Percentiles rank a stretch among this genome's conserved stretches.
Evolutionary conservation across 2,888 invertebrate species (phyloP).

Genomic region (Deilephila elpenor): DNA sequence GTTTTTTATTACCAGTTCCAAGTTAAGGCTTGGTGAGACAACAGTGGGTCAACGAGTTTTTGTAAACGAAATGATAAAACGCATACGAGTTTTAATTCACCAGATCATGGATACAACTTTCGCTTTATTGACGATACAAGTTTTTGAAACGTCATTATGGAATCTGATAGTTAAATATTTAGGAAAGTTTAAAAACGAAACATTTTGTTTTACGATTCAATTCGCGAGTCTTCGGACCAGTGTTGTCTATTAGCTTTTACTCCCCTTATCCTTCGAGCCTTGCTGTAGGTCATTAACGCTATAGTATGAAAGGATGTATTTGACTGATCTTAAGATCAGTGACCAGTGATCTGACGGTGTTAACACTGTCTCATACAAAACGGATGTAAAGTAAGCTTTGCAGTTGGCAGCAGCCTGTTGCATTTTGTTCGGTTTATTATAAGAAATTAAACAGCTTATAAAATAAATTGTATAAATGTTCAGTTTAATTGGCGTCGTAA

Average conservation of each 20-base stretch:
- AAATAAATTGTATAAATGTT: neutral
- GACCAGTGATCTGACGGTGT: too few relatives aligned
- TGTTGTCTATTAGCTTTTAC: neutral
- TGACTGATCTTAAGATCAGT: too few relatives aligned
- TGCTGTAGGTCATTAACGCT: neutral
- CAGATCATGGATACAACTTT: slow-evolving; percentile 27
- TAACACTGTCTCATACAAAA: too few relatives aligned
- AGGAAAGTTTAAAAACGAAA: neutral
- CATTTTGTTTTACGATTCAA: neutral
- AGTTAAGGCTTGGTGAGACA: slow-evolving; percentile 32
- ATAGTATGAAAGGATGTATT: too few relatives aligned
- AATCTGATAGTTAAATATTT: neutral
- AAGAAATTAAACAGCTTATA: neutral
- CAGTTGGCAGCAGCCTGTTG: too few relatives aligned
- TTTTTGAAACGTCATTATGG: slow-evolving; percentile 27
- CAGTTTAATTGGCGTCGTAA: neutral
- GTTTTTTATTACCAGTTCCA: slow-evolving; percentile 39
- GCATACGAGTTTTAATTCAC: slow-evolving; percentile 24
- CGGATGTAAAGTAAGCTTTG: too few relatives aligned
- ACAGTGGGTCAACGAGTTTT: slow-evolving; percentile 60
- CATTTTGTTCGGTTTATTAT: too few relatives aligned
- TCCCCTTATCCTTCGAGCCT: neutral
- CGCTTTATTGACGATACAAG: slow-evolving; percentile 13
- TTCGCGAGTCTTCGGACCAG: neutral
- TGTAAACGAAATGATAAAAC: slow-evolving; percentile 36